Percentiles rank a stretch among this genome's conserved stretches.
Evolutionary conservation across 1,140 invertebrate species (phyloP).

Genomic region (Psix sp.): DNA sequence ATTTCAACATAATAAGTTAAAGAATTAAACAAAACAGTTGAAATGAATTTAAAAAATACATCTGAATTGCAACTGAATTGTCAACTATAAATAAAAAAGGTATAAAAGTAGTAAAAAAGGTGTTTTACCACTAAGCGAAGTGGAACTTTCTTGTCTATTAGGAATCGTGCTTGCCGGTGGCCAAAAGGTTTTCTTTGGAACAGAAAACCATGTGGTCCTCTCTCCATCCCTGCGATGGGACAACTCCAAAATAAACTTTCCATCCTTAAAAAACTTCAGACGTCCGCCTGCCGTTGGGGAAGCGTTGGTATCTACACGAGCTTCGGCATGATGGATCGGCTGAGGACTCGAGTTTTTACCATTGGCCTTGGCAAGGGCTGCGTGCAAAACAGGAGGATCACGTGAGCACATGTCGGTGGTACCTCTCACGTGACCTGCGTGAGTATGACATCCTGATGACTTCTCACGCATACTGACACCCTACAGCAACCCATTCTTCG

Average conservation of each 20-base stretch:
- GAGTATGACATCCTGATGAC: slow-evolving; percentile 75
- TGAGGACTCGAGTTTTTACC: slow-evolving; percentile 74
- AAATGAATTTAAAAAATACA: too few species aligned
- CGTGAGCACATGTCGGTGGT: slow-evolving; percentile 76
- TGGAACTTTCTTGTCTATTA: slow-evolving; percentile 80
- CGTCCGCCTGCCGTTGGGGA: slow-evolving; percentile 76
- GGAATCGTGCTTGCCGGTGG: slow-evolving; percentile 83
- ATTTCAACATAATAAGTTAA: too few species aligned
- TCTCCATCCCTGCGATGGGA: slow-evolving; percentile 88
- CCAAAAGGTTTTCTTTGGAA: slow-evolving; percentile 91
- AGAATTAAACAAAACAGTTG: too few species aligned
- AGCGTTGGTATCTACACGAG: slow-evolving; percentile 62
- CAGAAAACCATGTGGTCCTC: slow-evolving; percentile 89
- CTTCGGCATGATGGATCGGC: slow-evolving; percentile 64
- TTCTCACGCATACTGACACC: slow-evolving; percentile 76
- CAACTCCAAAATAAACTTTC: slow-evolving; percentile 91
- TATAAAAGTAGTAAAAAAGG: slow-evolving; percentile 10
- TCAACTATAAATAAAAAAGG: slow-evolving; percentile 3
- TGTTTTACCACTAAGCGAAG: slow-evolving; percentile 80
- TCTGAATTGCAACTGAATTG: too few species aligned
- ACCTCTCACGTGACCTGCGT: slow-evolving; percentile 74
- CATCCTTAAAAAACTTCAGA: slow-evolving; percentile 84
- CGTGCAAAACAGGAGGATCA: slow-evolving; percentile 73
- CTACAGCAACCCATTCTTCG: slow-evolving; percentile 72
- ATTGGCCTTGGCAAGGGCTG: slow-evolving; percentile 73